These are phyloP conservation scores for Onthophagus sagittarius DNA, from an alignment of 2,888 invertebrate species.

Conservation along the genomic window DNA sequence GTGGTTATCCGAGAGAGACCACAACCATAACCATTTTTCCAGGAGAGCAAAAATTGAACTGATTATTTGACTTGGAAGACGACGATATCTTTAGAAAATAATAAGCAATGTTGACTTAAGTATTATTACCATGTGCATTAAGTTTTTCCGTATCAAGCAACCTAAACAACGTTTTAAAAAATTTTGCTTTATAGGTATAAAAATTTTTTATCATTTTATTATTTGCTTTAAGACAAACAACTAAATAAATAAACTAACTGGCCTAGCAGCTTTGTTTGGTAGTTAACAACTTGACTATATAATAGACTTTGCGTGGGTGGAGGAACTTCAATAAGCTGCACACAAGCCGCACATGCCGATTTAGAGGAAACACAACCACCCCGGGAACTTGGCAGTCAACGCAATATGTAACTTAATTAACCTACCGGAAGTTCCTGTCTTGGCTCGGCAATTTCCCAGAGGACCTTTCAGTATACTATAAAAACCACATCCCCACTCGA, in stretches of 20 bases:
- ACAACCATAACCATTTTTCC: too few relatives aligned
- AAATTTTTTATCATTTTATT: too few relatives aligned
- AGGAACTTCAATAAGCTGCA: slow-evolving; percentile 1
- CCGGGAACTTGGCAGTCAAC: neutral
- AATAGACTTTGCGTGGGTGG: neutral
- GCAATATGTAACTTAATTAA: slow-evolving; percentile 6
- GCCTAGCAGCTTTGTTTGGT: neutral
- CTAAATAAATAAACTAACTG: neutral
- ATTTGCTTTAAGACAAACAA: neutral
- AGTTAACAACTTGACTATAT: neutral
- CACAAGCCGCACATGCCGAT: neutral
- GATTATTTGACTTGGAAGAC: too few relatives aligned
- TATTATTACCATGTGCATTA: too few relatives aligned
- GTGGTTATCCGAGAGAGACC: too few relatives aligned
- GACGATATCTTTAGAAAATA: too few relatives aligned
- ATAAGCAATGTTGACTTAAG: too few relatives aligned
- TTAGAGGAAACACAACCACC: neutral
- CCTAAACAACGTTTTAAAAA: too few relatives aligned
- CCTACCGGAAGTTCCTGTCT: neutral
- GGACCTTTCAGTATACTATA: neutral
- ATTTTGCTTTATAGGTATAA: too few relatives aligned
- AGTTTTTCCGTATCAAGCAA: too few relatives aligned
- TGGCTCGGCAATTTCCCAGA: slow-evolving; percentile 3
- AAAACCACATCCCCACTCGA: neutral
- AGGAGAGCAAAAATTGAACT: too few relatives aligned